Percentiles rank a stretch among this genome's conserved stretches.
Conservation (phyloP, 2,888 invertebrate genomes). For the Ellobium chinense region DNA sequence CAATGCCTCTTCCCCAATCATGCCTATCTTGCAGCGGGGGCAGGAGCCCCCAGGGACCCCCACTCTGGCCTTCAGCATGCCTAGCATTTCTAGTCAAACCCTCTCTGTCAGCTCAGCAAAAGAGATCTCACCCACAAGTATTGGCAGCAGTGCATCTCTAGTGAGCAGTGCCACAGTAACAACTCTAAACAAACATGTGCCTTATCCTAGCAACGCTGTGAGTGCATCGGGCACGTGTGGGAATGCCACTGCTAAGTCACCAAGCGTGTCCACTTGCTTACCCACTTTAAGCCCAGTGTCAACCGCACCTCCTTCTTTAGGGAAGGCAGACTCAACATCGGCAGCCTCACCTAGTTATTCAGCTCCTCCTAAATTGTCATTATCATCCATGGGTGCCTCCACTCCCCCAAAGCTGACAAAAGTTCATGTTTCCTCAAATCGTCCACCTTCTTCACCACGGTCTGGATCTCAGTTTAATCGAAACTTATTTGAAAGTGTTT, state of each 20-base stretch:
- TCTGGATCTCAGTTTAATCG: constrained; percentile 10
- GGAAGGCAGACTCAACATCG: background rate
- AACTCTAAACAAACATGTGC: constrained; percentile 27
- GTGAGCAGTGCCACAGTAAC: constrained; percentile 10
- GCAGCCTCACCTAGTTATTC: background rate
- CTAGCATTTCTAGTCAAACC: constrained; percentile 31
- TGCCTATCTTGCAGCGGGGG: constrained; percentile 29
- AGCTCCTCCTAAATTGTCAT: background rate
- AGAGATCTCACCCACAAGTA: constrained; percentile 19
- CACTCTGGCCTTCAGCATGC: constrained; percentile 2
- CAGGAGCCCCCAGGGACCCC: constrained; percentile 2
- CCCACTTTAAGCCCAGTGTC: background rate
- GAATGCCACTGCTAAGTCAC: background rate
- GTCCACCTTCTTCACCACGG: background rate
- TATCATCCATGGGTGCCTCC: background rate
- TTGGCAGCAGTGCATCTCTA: constrained; percentile 13
- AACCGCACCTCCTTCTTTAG: background rate
- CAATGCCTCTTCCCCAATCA: constrained; percentile 33
- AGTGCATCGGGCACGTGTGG: background rate
- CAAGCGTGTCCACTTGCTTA: background rate
- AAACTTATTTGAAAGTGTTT: constrained; percentile 37
- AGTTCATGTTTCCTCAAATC: background rate
- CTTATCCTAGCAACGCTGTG: constrained; percentile 20
- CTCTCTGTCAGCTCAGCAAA: constrained; percentile 3
- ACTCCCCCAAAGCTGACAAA: background rate